Conservation (phyloP, 2,888 invertebrate genomes). For the Harpagoxenus sublaevis region DNA sequence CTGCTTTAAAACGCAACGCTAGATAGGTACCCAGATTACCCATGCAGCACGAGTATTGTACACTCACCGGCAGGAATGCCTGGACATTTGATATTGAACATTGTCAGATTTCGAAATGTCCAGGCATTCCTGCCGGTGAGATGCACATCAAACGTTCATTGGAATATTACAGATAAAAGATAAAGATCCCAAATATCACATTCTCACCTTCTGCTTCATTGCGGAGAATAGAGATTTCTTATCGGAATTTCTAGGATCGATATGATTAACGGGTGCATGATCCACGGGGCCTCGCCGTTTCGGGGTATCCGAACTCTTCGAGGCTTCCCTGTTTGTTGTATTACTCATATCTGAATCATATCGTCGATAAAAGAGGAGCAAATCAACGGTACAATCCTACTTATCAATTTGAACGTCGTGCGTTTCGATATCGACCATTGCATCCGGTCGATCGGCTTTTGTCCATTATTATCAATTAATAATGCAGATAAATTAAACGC, state of each 20-base stretch:
- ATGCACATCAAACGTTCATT: neutral
- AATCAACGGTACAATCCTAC: constrained; percentile 3
- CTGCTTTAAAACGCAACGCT: neutral
- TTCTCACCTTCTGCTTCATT: constrained; percentile 44
- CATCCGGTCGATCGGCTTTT: neutral
- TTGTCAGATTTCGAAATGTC: too few species aligned
- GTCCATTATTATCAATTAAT: constrained; percentile 11
- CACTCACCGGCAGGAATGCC: too few species aligned
- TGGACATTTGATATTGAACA: too few species aligned
- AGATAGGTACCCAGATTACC: neutral
- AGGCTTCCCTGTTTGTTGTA: constrained; percentile 14
- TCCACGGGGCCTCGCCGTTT: neutral
- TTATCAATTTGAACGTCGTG: constrained; percentile 49
- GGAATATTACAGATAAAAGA: neutral
- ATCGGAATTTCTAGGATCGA: constrained; percentile 5
- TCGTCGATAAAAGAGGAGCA: constrained; percentile 6
- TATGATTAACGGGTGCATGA: neutral
- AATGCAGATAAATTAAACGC: neutral
- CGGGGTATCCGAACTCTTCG: constrained; percentile 12
- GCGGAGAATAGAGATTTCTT: constrained; percentile 28
- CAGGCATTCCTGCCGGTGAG: too few species aligned
- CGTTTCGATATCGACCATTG: constrained; percentile 28
- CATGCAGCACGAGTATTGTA: neutral
- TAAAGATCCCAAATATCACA: neutral
- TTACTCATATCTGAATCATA: constrained; percentile 50